Evolutionary conservation across 2,888 invertebrate species (phyloP).

Genomic region (Achlya flavicornis): DNA sequence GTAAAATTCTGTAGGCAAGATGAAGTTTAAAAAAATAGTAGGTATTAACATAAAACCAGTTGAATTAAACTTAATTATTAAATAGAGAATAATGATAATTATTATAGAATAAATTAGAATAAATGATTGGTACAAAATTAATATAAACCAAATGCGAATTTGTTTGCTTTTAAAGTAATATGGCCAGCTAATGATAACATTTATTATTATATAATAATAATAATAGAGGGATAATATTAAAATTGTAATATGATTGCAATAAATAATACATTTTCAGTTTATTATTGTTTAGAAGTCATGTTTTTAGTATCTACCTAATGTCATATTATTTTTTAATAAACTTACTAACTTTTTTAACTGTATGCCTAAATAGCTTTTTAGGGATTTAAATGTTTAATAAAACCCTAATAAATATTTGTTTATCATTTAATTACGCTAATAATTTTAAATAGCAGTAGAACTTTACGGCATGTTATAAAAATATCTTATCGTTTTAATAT

Average conservation of each 20-base stretch:
- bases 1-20: background rate
- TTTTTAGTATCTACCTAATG: no score
- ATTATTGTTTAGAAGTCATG: no score
- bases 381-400: no score
- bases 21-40: background rate
- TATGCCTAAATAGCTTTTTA: no score
- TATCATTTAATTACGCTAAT: no score
- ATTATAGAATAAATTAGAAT: background rate
- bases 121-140: background rate
- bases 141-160: background rate
- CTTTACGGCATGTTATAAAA: no score
- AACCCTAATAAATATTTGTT: no score
- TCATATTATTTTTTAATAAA: constrained; percentile 5
- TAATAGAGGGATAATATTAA: background rate
- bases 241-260: no score
- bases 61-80: background rate
- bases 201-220: background rate
- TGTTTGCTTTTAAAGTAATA: background rate
- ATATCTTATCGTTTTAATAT: no score
- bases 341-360: no score
- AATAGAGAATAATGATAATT: background rate
- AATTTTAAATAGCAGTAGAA: no score
- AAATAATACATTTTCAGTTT: no score
- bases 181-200: background rate
- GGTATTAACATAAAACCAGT: background rate